phyloP scores from a whole-genome alignment of 1,140 invertebrate species.

The Solen grandis region DNA sequence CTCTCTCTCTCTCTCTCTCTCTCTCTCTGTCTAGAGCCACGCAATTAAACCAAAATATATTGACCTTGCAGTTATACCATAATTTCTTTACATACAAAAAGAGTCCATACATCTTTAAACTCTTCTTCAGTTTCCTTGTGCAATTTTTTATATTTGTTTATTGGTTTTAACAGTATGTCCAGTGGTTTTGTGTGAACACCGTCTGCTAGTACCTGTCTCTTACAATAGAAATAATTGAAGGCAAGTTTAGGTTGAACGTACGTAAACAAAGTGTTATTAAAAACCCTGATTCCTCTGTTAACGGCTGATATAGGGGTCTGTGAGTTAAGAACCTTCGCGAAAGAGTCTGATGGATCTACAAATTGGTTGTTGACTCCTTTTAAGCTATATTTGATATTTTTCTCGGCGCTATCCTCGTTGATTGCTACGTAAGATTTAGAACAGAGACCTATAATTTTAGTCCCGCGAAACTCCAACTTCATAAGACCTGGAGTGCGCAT shows the following conservation, averaged over 20 bases:
- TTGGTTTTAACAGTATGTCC: too few relatives aligned
- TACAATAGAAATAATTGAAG: slow-evolving; percentile 18
- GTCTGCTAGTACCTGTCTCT: neutral
- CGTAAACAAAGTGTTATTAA: slow-evolving; percentile 5
- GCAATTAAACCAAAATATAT: too few relatives aligned
- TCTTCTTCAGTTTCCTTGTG: neutral
- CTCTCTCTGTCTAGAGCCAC: too few relatives aligned
- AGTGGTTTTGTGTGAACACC: slow-evolving; percentile 10
- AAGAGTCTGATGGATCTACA: neutral
- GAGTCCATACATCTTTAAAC: neutral
- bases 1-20: too few relatives aligned
- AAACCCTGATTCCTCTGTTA: slow-evolving; percentile 7
- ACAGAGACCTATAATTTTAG: too few relatives aligned
- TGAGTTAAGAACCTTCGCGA: neutral
- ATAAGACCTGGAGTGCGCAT: too few relatives aligned
- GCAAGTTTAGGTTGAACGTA: slow-evolving; percentile 2
- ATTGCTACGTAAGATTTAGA: too few relatives aligned
- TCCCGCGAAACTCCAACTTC: too few relatives aligned
- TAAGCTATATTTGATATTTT: neutral
- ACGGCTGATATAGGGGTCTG: neutral
- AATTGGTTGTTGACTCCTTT: too few relatives aligned
- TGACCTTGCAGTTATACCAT: too few relatives aligned
- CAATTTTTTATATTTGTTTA: neutral
- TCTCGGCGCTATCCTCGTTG: neutral
- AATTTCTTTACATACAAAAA: too few relatives aligned